Base-by-base conservation (phyloP, 2,888 invertebrate genomes). In the Ichneumon xanthorius region DNA sequence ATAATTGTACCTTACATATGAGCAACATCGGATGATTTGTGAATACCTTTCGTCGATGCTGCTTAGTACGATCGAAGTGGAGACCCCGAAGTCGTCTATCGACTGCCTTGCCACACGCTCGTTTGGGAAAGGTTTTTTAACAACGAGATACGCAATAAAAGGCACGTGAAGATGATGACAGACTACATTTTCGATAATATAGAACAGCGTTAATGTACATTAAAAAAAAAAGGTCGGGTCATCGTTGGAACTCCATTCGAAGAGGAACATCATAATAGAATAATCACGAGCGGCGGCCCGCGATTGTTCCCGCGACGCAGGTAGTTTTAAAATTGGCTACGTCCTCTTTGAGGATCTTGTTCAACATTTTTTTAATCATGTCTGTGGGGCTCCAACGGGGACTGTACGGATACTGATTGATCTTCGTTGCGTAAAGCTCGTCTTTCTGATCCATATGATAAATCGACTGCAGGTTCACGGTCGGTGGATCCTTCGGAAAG, bases 401-500 rank as follows among this genome's bases (percentile, higher is more conserved):
- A 87, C 90, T 91, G 85, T 94, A 95, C 0, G 92, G 92, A 88
- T 92, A 93, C 72, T 90, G 87, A 30, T 89, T 84, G 3, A 92
- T 76, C 61, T 48, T 26, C 77, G 87, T 87, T 30, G 76, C 87
- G 76, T 90, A 92, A 16, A 89, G 84, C 80, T 86, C 90, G 45
- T 90, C 89, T 2, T 87, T 81, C 2, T 71, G 26, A 4, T 55
- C 85, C 87, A 88, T 92, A 87, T 96, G 95, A 91, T 96, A 96
- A n/a, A 96, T 94, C 14, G 96, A 96, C 83, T 95, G 93, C 4
- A 96, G 89, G 3, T 92, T 94, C 50, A 96, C 91, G 70, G 93
- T 92, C 45, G 96, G 96, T 61, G 94, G 94, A 82, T 95, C 95
- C 70, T 94, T 94, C 7, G 96, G 96, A 92, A 96, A 96, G 19